Percentiles rank a stretch among this genome's conserved stretches.
These are phyloP conservation scores for Pao palembangensis DNA, from an alignment of 2,113 vertebrate species.

Conservation along the genomic window DNA sequence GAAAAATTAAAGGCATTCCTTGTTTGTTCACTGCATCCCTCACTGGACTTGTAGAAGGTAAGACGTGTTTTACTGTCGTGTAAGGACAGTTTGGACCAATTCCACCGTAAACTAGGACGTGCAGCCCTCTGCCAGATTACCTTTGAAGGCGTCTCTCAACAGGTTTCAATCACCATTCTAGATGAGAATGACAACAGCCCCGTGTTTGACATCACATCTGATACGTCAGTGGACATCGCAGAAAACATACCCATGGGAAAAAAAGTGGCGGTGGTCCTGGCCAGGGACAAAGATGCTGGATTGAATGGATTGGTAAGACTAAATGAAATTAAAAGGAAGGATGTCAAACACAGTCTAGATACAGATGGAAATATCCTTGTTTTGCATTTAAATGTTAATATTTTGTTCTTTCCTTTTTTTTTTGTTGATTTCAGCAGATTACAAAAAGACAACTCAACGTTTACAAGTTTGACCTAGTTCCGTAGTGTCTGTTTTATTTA, in stretches of 20 bases:
- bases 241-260: constrained; percentile 82
- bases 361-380: too few species aligned
- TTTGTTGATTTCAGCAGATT: not conserved
- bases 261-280: constrained; percentile 84
- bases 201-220: constrained; percentile 89
- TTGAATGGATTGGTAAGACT: constrained; percentile 84
- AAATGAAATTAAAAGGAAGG: not conserved
- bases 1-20: constrained; percentile 52
- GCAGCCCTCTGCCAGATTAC: not conserved
- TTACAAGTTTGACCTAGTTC: not conserved
- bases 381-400: too few species aligned
- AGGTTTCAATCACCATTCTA: constrained; percentile 89
- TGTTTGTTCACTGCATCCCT: constrained; percentile 53
- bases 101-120: too few species aligned
- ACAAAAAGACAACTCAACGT: not conserved
- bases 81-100: too few species aligned
- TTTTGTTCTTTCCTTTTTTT: too few species aligned
- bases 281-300: constrained; percentile 83
- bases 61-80: too few species aligned
- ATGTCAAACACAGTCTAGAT: not conserved
- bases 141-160: constrained; percentile 14
- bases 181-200: constrained; percentile 98
- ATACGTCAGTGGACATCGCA: constrained; percentile 75
- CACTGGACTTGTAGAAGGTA: constrained; percentile 72
- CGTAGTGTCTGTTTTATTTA: not conserved